phyloP scores from a whole-genome alignment of 2,888 invertebrate genomes.

The Ormyrus nitidulus region DNA sequence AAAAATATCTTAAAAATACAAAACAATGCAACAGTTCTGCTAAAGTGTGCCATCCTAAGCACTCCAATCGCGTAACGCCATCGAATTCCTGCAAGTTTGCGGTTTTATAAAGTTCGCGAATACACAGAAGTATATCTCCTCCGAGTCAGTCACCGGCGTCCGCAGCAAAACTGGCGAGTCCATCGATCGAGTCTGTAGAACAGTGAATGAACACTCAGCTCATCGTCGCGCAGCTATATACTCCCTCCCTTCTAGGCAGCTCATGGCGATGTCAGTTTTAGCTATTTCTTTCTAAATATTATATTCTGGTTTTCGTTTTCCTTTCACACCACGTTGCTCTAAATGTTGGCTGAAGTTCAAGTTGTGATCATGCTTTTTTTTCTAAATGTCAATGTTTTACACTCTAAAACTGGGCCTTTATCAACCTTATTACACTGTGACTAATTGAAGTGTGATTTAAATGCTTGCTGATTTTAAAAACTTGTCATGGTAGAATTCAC shows the following conservation, averaged over 20 bases:
- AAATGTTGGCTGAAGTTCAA: too few relatives aligned
- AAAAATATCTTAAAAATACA: neutral
- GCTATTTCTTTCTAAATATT: neutral
- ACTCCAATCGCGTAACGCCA: conserved; percentile 7
- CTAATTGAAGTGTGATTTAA: too few relatives aligned
- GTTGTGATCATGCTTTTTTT: too few relatives aligned
- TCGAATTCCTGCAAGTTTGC: neutral
- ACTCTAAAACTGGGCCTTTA: too few relatives aligned
- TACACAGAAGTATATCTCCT: neutral
- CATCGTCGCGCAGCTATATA: conserved; percentile 3
- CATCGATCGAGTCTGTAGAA: neutral
- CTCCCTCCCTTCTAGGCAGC: too few relatives aligned
- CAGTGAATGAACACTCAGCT: conserved; percentile 6
- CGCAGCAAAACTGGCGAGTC: conserved; percentile 28
- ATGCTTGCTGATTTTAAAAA: too few relatives aligned
- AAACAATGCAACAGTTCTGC: neutral
- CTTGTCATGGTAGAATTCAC: too few relatives aligned
- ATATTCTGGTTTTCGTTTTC: neutral
- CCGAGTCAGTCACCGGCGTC: neutral
- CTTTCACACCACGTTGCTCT: too few relatives aligned
- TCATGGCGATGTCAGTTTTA: neutral
- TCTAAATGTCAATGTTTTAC: too few relatives aligned
- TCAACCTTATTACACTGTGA: too few relatives aligned
- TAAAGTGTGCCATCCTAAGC: neutral
- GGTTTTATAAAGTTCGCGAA: conserved; percentile 8